Percentiles rank a stretch among this genome's conserved stretches.
Conservation (phyloP, 1,140 invertebrate genomes). For the Metaphire vulgaris region DNA sequence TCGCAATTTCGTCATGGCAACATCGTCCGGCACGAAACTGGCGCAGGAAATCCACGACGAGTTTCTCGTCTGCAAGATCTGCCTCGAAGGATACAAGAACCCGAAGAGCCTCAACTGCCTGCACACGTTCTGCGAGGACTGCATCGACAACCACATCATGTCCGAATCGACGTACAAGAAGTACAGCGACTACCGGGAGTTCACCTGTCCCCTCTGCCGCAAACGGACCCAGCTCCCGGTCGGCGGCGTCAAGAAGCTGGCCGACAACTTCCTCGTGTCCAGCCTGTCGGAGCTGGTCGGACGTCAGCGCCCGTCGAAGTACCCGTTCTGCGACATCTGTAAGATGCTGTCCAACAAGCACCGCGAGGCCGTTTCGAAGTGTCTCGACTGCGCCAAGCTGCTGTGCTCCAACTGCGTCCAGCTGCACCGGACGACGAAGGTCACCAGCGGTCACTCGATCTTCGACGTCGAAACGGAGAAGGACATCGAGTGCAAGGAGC, state of each 20-base stretch:
- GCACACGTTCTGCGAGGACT: constrained; percentile 85
- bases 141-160: constrained; percentile 55
- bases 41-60: constrained; percentile 34
- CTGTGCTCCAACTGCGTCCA: constrained; percentile 51
- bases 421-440: constrained; percentile 49
- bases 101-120: constrained; percentile 79
- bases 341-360: constrained; percentile 50
- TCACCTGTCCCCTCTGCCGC: constrained; percentile 53
- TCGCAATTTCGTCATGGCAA: constrained; percentile 26
- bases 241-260: constrained; percentile 53
- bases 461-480: constrained; percentile 54
- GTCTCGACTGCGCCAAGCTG: constrained; percentile 53
- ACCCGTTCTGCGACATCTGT: constrained; percentile 53
- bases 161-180: constrained; percentile 52
- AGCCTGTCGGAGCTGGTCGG: constrained; percentile 50
- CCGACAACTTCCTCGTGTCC: constrained; percentile 53
- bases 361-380: constrained; percentile 50
- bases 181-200: constrained; percentile 53
- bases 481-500: constrained; percentile 53
- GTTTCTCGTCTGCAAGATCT: constrained; percentile 49
- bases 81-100: constrained; percentile 50
- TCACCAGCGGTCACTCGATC: constrained; percentile 50
- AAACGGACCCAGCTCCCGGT: constrained; percentile 52
- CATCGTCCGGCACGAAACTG: constrained; percentile 22
- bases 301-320: constrained; percentile 48